A percentile compares a stretch with the other conserved stretches of the same genome.
These are phyloP conservation scores for Drosophila sucinea DNA, from an alignment of 1,140 invertebrate species.

Conservation along the genomic window DNA sequence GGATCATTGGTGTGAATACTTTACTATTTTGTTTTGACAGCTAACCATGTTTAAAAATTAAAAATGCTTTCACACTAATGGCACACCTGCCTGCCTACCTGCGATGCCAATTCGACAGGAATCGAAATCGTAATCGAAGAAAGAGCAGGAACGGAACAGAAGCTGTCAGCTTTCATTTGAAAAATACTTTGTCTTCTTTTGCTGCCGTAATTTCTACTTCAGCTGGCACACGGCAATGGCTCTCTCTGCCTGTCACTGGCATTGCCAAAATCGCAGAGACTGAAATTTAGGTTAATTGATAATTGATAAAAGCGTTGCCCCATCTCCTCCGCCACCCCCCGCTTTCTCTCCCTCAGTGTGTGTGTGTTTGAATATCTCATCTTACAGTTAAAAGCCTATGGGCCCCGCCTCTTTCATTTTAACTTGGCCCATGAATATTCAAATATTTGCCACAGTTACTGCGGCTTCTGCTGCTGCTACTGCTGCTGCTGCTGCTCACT, in stretches of 20 bases:
- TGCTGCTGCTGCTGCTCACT: slow-evolving; percentile 40
- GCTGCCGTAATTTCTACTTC: slow-evolving; percentile 48
- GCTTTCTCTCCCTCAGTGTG: not conserved
- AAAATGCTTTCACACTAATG: slow-evolving; percentile 65
- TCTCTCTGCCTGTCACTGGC: slow-evolving; percentile 41
- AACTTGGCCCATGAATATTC: slow-evolving; percentile 66
- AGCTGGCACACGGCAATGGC: slow-evolving; percentile 47
- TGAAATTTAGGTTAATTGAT: slow-evolving; percentile 80
- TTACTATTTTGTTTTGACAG: not conserved
- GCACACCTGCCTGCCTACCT: slow-evolving; percentile 37
- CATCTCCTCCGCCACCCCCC: not conserved
- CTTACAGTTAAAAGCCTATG: not conserved
- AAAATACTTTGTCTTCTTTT: slow-evolving; percentile 66
- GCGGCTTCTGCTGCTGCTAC: slow-evolving; percentile 23
- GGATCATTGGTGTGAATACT: not conserved
- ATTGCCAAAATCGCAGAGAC: slow-evolving; percentile 71
- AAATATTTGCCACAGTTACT: slow-evolving; percentile 23
- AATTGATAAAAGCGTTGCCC: slow-evolving; percentile 71
- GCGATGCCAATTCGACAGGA: slow-evolving; percentile 22
- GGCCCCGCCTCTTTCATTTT: slow-evolving; percentile 27
- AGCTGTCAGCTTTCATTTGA: slow-evolving; percentile 62
- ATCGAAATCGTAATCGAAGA: slow-evolving; percentile 4
- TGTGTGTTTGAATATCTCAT: not conserved
- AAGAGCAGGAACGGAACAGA: not conserved
- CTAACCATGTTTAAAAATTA: slow-evolving; percentile 51